Conservation (phyloP, 2,888 invertebrate species). For the Oasisia sp. region DNA sequence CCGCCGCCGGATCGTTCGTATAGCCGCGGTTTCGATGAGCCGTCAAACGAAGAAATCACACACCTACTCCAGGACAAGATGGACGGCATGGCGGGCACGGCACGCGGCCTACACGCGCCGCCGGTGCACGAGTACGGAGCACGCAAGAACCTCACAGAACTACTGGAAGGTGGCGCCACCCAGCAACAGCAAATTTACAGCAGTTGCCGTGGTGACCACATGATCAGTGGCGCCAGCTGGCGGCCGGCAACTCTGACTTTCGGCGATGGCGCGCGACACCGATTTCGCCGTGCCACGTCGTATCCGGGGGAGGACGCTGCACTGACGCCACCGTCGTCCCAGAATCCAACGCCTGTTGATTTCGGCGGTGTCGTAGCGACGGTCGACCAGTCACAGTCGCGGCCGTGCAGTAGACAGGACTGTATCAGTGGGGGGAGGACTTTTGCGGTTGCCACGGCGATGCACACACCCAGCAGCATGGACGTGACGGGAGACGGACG, state of each 20-base stretch:
- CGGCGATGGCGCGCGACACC: not conserved
- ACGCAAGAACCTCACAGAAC: not conserved
- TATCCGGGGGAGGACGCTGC: constrained; percentile 2
- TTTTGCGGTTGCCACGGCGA: not conserved
- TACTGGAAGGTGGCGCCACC: not conserved
- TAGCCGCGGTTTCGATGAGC: not conserved
- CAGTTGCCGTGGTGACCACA: constrained; percentile 31
- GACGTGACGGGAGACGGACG: not conserved
- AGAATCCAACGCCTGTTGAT: constrained; percentile 30
- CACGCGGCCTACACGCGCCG: not conserved
- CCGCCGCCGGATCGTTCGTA: not conserved
- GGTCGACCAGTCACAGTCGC: not conserved
- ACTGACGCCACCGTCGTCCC: constrained; percentile 31
- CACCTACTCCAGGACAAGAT: not conserved
- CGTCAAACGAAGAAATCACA: not conserved
- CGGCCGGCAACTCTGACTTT: not conserved
- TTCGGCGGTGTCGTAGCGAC: not conserved
- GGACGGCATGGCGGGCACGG: not conserved
- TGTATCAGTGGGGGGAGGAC: not conserved
- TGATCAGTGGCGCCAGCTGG: constrained; percentile 34
- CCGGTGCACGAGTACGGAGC: not conserved
- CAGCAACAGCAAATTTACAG: not conserved
- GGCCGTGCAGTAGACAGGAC: not conserved
- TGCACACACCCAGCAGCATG: not conserved
- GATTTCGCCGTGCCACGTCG: not conserved